phyloP scores from a whole-genome alignment of 2,797 vertebrate species.

The Dallia pectoralis region DNA sequence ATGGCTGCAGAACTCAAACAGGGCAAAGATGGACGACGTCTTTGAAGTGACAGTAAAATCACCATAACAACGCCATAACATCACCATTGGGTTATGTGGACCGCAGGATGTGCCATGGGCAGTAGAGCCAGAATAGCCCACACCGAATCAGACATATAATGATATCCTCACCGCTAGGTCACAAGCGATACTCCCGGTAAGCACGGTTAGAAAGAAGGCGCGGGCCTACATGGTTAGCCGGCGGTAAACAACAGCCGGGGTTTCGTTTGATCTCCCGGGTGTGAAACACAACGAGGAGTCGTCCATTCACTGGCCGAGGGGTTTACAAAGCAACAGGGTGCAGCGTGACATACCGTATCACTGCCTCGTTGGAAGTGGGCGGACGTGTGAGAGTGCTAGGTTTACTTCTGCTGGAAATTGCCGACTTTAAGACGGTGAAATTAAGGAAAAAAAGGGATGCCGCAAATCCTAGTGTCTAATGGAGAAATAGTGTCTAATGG shows the following conservation, averaged over 20 bases:
- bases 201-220: not conserved
- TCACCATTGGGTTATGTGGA: not conserved
- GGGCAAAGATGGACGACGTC: conserved; percentile 29
- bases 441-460: too few relatives aligned
- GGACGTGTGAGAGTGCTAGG: not conserved
- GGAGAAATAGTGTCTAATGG: too few relatives aligned
- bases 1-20: conserved; percentile 38
- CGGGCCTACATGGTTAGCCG: not conserved
- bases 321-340: conserved; percentile 7
- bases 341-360: not conserved
- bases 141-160: not conserved
- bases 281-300: not conserved
- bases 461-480: too few relatives aligned
- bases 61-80: conserved; percentile 13
- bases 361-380: conserved; percentile 5
- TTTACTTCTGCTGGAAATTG: too few relatives aligned
- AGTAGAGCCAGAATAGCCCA: not conserved
- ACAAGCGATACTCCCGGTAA: not conserved
- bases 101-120: conserved; percentile 2
- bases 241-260: not conserved
- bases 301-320: not conserved
- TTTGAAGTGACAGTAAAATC: conserved; percentile 29
- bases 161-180: not conserved
- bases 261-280: not conserved
- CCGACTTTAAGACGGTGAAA: too few relatives aligned